Evolutionary conservation across 2,113 vertebrate species (phyloP).

Genomic region (Etheostoma spectabile): DNA sequence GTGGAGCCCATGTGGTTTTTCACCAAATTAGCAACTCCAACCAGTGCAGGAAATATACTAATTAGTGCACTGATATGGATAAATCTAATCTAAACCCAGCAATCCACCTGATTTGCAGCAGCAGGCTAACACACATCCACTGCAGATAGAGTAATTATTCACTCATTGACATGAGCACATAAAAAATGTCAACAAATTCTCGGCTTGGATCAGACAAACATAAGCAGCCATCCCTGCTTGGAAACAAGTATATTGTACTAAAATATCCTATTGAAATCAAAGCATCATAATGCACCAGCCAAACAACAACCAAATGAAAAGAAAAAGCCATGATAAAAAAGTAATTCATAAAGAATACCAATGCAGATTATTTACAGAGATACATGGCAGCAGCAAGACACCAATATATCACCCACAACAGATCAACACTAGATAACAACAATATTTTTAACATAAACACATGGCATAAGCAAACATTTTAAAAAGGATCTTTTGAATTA

Average conservation of each 20-base stretch:
- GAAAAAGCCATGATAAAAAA: background rate
- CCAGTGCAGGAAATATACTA: background rate
- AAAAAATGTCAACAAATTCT: background rate
- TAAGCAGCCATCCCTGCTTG: conserved; percentile 4
- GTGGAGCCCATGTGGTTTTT: background rate
- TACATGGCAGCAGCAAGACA: background rate
- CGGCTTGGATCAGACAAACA: conserved; percentile 4
- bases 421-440: background rate
- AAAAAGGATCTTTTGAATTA: too few relatives aligned
- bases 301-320: background rate
- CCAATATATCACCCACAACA: background rate
- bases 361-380: background rate
- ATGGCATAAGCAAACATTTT: background rate
- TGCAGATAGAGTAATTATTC: conserved; percentile 21
- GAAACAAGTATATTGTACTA: background rate
- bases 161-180: background rate
- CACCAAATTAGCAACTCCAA: background rate
- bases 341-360: conserved; percentile 1
- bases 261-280: background rate
- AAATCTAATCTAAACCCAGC: background rate
- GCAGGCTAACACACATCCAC: background rate
- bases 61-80: conserved; percentile 19
- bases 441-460: background rate
- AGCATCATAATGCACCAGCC: background rate
- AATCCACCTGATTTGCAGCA: conserved; percentile 19